Base-by-base conservation (phyloP, 1,140 invertebrate genomes). In the Acromyrmex heyeri region DNA sequence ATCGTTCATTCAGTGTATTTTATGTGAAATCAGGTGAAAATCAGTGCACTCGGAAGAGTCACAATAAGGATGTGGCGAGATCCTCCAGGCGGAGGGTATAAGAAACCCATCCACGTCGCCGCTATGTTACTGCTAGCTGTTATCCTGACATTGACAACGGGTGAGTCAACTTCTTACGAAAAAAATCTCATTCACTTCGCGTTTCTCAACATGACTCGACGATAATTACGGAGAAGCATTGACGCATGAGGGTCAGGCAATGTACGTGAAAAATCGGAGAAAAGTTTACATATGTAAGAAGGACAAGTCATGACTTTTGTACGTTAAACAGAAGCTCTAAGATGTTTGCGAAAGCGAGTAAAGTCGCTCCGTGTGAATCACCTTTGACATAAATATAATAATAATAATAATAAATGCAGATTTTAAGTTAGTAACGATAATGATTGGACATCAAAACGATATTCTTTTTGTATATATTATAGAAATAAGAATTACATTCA, bases 21-120 rank as follows among this genome's bases (percentile, higher is more conserved):
- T 91, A 57, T 91, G 90, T 86, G 89, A 61, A 48, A 87, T 85
- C 69, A 91, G 90, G 90, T 78, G 87, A 88, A 82, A 90, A 91
- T 91, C 89, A 91, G 90, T 91, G 90, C 65, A 59, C 77, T 79
- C 78, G 50, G 83, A 76, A 79, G 82, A 86, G 64, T 62, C 55
- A 67, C 70, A 79, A 90, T 88, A 82, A 87, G 72, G 73, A 91
- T 91, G 90, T 91, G 90, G 90, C 87, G 89, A 24, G 89, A 91
- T 76, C 90, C 89, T 69, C 90, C 89, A 72, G 90, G 89, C 48
- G 90, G 90, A 14, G 89, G 90, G 85, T 89, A 50, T 59, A 85
- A 87, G 10, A 76, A 62, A 89, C 77, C 89, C 64, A 59, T 27
- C 61, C 62, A 85, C 55, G 6, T 88, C 24, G 2, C 75, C 21